These are phyloP conservation scores for Gastracanthus pulcherrimus DNA, from an alignment of 2,888 invertebrate genomes.

Conservation along the genomic window DNA sequence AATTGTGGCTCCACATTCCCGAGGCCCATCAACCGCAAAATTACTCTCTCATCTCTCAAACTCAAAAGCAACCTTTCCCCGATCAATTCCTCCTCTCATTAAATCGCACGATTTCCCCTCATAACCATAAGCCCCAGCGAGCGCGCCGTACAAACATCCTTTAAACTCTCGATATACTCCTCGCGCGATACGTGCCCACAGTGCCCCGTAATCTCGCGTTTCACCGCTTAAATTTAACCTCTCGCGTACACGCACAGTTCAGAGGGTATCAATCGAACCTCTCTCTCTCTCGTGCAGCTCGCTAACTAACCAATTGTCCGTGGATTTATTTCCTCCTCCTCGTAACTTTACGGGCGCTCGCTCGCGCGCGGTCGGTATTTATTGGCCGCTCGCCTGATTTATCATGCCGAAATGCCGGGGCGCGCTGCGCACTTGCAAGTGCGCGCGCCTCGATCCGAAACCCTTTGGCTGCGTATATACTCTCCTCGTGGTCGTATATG, in stretches of 20 bases:
- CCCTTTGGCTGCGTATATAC: too few relatives aligned
- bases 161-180: not conserved
- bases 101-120: not conserved
- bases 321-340: conserved; percentile 66
- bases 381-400: conserved; percentile 69
- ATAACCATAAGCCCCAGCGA: not conserved
- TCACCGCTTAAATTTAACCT: not conserved
- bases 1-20: too few relatives aligned
- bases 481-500: too few relatives aligned
- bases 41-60: not conserved
- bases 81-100: not conserved
- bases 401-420: conserved; percentile 62
- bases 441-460: too few relatives aligned
- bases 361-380: conserved; percentile 61
- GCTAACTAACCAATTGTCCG: conserved; percentile 70
- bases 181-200: not conserved
- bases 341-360: conserved; percentile 58
- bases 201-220: not conserved
- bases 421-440: not conserved
- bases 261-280: not conserved
- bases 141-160: not conserved
- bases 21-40: not conserved
- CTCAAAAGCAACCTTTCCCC: not conserved
- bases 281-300: not conserved
- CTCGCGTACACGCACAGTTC: not conserved